These are phyloP conservation scores for Agrotis ipsilon DNA, from an alignment of 2,888 invertebrate genomes.

Conservation along the genomic window DNA sequence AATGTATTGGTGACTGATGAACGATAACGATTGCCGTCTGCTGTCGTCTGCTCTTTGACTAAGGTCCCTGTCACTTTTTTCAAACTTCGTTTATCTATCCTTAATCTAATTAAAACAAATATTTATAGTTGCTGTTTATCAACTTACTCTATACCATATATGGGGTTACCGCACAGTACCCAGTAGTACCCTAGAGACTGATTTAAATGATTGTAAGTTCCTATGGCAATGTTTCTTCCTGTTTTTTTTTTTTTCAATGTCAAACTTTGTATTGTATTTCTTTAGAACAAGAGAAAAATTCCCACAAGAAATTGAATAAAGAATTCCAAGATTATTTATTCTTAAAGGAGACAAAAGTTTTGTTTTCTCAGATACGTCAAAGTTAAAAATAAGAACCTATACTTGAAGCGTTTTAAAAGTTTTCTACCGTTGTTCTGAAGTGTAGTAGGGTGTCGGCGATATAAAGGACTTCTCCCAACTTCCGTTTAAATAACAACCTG, in stretches of 20 bases:
- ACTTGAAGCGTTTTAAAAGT: slow-evolving; percentile 56
- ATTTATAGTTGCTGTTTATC: too few relatives aligned
- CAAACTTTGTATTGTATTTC: neutral
- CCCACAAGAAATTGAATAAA: slow-evolving; percentile 5
- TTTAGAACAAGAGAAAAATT: neutral
- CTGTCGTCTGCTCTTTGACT: too few relatives aligned
- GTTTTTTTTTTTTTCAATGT: neutral
- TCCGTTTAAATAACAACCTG: slow-evolving; percentile 31
- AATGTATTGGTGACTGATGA: too few relatives aligned
- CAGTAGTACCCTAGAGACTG: neutral
- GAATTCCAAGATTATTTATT: slow-evolving; percentile 30
- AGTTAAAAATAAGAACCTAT: slow-evolving; percentile 51
- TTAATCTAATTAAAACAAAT: too few relatives aligned
- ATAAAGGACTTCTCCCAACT: slow-evolving; percentile 40
- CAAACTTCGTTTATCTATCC: too few relatives aligned
- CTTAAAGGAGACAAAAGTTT: slow-evolving; percentile 25
- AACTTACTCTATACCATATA: too few relatives aligned
- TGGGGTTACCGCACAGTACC: too few relatives aligned
- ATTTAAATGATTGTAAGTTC: neutral
- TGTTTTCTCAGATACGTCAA: slow-evolving; percentile 48
- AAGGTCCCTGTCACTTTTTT: too few relatives aligned
- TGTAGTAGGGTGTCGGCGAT: slow-evolving; percentile 41
- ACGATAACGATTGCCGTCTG: too few relatives aligned
- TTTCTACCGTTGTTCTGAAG: slow-evolving; percentile 52
- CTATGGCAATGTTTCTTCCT: neutral